Evolutionary conservation across 2,113 vertebrate species (phyloP).

Genomic region (Tonatia bakeri): DNA sequence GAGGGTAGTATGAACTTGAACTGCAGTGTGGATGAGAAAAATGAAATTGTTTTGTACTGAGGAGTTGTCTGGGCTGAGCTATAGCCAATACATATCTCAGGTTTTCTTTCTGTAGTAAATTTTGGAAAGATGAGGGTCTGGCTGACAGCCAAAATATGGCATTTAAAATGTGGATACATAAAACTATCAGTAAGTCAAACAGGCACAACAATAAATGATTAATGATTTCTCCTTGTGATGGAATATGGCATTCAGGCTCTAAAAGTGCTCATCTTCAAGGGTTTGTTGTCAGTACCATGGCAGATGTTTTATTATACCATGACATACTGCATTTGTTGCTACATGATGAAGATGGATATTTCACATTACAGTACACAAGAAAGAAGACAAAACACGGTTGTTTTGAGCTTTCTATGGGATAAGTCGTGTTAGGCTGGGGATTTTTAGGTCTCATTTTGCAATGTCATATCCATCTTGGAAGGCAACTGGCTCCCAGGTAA

Average conservation of each 20-base stretch:
- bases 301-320: not conserved
- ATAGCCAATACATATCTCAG: not conserved
- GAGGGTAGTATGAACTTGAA: not conserved
- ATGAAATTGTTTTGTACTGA: not conserved
- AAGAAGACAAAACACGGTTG: not conserved
- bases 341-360: not conserved
- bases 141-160: not conserved
- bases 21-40: not conserved
- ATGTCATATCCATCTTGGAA: not conserved
- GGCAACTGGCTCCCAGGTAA: not conserved
- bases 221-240: not conserved
- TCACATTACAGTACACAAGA: not conserved
- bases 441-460: not conserved
- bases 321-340: not conserved
- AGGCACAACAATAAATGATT: conserved; percentile 32
- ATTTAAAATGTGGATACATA: conserved; percentile 32
- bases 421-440: not conserved
- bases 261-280: not conserved
- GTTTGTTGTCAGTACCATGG: not conserved
- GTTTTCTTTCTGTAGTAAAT: not conserved
- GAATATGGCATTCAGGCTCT: not conserved
- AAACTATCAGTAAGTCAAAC: conserved; percentile 5
- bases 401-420: not conserved
- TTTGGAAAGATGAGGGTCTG: not conserved
- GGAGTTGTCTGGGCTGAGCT: not conserved